These are phyloP conservation scores for Hirundo rustica DNA, from an alignment of 2,797 vertebrate genomes.

Conservation along the genomic window DNA sequence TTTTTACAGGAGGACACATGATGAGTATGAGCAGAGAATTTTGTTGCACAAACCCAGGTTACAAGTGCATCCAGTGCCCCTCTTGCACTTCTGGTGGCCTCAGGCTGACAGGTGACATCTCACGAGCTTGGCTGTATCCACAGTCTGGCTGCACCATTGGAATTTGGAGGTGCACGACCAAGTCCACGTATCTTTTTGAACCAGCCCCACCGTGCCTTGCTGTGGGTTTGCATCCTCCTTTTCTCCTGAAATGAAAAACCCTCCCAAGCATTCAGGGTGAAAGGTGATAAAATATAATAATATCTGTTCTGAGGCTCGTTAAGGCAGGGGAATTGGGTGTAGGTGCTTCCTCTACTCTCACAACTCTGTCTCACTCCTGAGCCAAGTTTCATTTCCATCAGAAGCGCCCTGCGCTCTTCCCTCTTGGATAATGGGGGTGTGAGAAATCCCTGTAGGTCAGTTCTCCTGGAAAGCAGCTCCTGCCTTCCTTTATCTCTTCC, in stretches of 20 bases:
- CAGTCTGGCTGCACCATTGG: background rate
- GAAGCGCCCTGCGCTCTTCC: background rate
- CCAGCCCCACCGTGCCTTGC: rapidly evolving
- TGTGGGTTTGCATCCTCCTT: background rate
- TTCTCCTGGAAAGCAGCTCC: background rate
- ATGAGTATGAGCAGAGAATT: background rate
- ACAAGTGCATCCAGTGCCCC: background rate
- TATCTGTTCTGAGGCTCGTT: background rate
- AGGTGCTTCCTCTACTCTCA: background rate
- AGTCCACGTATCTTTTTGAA: rapidly evolving
- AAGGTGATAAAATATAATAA: background rate
- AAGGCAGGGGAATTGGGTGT: background rate
- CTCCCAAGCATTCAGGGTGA: background rate
- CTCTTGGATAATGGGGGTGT: rapidly evolving
- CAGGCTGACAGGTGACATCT: background rate
- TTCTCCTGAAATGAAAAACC: background rate
- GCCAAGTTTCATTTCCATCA: background rate
- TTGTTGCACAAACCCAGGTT: background rate
- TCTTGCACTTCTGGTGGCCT: background rate
- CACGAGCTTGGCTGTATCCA: rapidly evolving
- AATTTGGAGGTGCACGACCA: background rate
- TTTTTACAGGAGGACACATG: background rate
- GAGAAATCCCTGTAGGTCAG: background rate
- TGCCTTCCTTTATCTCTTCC: background rate
- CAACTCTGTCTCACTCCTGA: background rate